phyloP scores from a whole-genome alignment of 2,113 vertebrate genomes.

The Urocitellus parryii region DNA sequence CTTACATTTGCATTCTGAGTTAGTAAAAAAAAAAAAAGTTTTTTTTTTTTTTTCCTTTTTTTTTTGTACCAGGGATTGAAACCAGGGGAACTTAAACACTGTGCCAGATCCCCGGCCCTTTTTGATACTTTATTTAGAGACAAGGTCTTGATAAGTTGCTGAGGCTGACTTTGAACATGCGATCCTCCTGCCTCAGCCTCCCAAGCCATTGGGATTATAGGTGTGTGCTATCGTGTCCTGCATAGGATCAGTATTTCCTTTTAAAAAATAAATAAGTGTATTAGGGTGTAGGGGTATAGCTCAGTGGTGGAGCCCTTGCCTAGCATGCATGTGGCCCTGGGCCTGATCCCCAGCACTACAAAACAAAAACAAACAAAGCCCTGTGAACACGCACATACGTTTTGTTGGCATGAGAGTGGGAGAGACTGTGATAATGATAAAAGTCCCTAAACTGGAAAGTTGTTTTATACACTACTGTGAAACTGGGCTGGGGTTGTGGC shows the following conservation, averaged over 20 bases:
- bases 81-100: no score
- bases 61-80: no score
- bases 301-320: not conserved
- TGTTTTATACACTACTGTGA: not conserved
- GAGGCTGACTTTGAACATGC: no score
- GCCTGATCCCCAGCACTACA: not conserved
- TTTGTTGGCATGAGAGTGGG: not conserved
- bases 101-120: no score
- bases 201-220: no score
- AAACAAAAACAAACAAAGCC: not conserved
- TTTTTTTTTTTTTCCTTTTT: no score
- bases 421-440: not conserved
- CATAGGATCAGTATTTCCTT: not conserved
- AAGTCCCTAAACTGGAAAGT: not conserved
- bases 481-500: not conserved
- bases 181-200: no score
- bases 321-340: not conserved
- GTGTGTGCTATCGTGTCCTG: no score
- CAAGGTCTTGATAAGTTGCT: no score
- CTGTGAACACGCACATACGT: not conserved
- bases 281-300: not conserved
- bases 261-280: not conserved
- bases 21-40: not conserved
- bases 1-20: constrained; percentile 21
- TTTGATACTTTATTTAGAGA: no score